Percentiles rank a stretch among this genome's conserved stretches.
These are phyloP conservation scores for Siniperca chuatsi DNA, from an alignment of 2,113 vertebrate genomes.

Conservation along the genomic window DNA sequence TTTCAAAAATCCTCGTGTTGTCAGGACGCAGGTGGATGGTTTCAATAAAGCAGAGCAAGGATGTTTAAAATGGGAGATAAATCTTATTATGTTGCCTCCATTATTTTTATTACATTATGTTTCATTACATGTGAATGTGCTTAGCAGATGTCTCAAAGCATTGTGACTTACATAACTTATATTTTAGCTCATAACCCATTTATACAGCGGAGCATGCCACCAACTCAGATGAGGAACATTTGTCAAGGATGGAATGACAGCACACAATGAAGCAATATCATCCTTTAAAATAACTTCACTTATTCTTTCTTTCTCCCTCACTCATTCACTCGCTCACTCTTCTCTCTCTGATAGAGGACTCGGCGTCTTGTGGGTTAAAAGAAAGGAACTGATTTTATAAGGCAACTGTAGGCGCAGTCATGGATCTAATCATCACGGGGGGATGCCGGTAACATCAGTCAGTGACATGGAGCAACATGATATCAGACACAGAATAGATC, in stretches of 20 bases:
- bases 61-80: constrained; percentile 70
- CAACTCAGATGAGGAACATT: constrained; percentile 75
- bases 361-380: constrained; percentile 63
- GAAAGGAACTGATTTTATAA: constrained; percentile 84
- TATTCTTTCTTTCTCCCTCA: constrained; percentile 15
- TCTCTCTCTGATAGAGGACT: constrained; percentile 31
- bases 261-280: constrained; percentile 68
- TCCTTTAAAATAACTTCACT: constrained; percentile 71
- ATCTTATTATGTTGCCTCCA: constrained; percentile 60
- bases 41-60: constrained; percentile 62
- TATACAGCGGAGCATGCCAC: constrained; percentile 72
- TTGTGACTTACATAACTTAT: constrained; percentile 74
- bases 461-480: constrained; percentile 85
- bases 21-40: constrained; percentile 43
- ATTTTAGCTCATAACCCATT: constrained; percentile 70
- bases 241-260: constrained; percentile 75
- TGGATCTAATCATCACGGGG: constrained; percentile 85
- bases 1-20: constrained; percentile 23
- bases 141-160: constrained; percentile 75
- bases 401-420: constrained; percentile 84
- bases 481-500: constrained; percentile 83
- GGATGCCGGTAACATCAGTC: constrained; percentile 82
- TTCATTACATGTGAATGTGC: constrained; percentile 71
- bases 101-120: constrained; percentile 76
- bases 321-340: constrained; percentile 21